A percentile compares a stretch with the other conserved stretches of the same genome.
Evolutionary conservation across 2,113 vertebrate species (phyloP).

Genomic region (Nannobrachium achirus): DNA sequence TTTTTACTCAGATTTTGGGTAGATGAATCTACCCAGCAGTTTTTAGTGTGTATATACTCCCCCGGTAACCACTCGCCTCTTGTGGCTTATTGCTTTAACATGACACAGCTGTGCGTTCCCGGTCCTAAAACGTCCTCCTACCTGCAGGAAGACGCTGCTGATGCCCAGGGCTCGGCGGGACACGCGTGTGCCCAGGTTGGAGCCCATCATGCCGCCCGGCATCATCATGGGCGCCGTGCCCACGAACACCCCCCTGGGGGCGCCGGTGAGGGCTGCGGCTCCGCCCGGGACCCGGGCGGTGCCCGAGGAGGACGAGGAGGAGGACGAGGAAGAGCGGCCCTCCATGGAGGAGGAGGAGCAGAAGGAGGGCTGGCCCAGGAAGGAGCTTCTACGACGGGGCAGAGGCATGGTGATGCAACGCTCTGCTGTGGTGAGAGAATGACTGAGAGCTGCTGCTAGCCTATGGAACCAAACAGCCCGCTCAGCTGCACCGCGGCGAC

Average conservation of each 20-base stretch:
- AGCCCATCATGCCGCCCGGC: conserved; percentile 51
- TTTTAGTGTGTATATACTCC: too few species aligned
- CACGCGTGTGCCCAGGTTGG: conserved; percentile 84
- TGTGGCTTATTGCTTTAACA: too few species aligned
- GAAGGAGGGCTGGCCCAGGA: conserved; percentile 80
- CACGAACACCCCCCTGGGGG: conserved; percentile 83
- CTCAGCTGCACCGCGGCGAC: conserved; percentile 37
- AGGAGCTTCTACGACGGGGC: conserved; percentile 85
- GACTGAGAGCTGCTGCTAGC: background rate
- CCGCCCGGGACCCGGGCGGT: conserved; percentile 37
- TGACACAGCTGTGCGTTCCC: too few species aligned
- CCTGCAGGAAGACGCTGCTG: conserved; percentile 89
- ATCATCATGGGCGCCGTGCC: conserved; percentile 69
- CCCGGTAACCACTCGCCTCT: too few species aligned
- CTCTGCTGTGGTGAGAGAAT: background rate
- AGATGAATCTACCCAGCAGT: too few species aligned
- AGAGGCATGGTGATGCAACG: conserved; percentile 80
- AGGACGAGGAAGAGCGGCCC: conserved; percentile 67
- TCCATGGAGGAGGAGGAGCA: conserved; percentile 52
- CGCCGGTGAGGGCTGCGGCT: conserved; percentile 4
- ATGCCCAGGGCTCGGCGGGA: conserved; percentile 92
- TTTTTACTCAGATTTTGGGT: too few species aligned
- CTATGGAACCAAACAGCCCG: conserved; percentile 66
- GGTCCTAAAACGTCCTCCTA: too few species aligned
- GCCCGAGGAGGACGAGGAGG: conserved; percentile 50